Evolutionary conservation across 1,140 invertebrate genomes (phyloP), one percentile per base, ranked within the genome.

Genomic region (Platyscapa corneri): DNA sequence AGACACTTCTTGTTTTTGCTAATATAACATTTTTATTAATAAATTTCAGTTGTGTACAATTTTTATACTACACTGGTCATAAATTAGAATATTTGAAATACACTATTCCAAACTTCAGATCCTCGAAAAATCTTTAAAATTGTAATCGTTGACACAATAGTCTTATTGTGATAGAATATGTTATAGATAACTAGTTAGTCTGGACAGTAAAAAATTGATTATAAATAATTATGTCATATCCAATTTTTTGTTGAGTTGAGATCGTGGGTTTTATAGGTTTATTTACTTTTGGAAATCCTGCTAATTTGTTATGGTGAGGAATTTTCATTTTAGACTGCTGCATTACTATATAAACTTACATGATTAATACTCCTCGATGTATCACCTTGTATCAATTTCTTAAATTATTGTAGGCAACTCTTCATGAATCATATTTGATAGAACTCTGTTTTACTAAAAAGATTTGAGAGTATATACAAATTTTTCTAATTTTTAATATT

Each of bases 131-230:
- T 53, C 39, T 70, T 46, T n/a, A 56, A 74, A 64, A 80, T 49
- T 74, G 37, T 79, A 84, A 83, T 37, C 20, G 30, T 74, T 37
- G 77, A 46, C 39, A 32, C 82, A 34, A 64, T 56, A 12, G 46
- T 79, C 39, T 72, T 34, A 56, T 74, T 84, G 65, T 84, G 42
- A 72, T n/a, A 67, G n/a, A 79, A 78, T 79, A 72, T 30, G 34
- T 79, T 79, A 74, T 60, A 72, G 42, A 65, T n/a, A 56, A 78
- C 64, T 84, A 84, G 53, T 77, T 77, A 77, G 75, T 32, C 16
- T 39, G 46, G 10, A 83, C 27, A 65, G 16, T 37, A 67, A 70
- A 78, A 18, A 56, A 42, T 74, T 76, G 72, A 64, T 83, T 76
- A 30, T 74, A 37, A 60, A 72, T 23, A 42, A 74, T 70, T 39